phyloP scores from a whole-genome alignment of 2,797 vertebrate genomes.

The Macrochelys suwanniensis region DNA sequence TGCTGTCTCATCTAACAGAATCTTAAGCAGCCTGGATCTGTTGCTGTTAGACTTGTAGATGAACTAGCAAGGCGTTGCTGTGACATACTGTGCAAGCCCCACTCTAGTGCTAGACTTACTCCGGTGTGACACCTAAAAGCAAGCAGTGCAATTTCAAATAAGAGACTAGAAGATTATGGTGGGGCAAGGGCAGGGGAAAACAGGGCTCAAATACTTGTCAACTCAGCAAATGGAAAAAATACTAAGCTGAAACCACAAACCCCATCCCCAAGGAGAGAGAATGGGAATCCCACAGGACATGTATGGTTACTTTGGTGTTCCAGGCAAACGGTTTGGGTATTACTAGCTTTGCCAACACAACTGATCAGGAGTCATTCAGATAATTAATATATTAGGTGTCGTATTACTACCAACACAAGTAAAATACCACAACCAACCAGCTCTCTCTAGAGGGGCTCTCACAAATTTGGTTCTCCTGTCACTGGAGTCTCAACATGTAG shows the following conservation, averaged over 20 bases:
- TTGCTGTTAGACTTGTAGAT: background rate
- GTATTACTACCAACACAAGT: background rate
- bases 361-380: no score
- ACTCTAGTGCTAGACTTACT: background rate
- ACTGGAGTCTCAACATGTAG: no score
- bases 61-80: background rate
- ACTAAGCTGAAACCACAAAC: background rate
- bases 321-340: no score
- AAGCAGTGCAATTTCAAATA: background rate
- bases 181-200: background rate
- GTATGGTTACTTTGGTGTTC: background rate
- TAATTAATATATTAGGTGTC: background rate
- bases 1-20: background rate
- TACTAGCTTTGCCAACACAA: no score
- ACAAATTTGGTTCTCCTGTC: background rate
- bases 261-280: background rate
- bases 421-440: accelerated
- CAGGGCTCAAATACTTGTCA: no score
- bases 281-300: no score
- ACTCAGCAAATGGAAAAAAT: background rate
- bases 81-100: background rate
- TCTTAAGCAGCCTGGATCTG: background rate
- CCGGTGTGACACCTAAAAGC: background rate
- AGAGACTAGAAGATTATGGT: background rate
- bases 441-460: background rate